Evolutionary conservation across 2,113 vertebrate species (phyloP).

Genomic region (Dryoscopus gambensis): DNA sequence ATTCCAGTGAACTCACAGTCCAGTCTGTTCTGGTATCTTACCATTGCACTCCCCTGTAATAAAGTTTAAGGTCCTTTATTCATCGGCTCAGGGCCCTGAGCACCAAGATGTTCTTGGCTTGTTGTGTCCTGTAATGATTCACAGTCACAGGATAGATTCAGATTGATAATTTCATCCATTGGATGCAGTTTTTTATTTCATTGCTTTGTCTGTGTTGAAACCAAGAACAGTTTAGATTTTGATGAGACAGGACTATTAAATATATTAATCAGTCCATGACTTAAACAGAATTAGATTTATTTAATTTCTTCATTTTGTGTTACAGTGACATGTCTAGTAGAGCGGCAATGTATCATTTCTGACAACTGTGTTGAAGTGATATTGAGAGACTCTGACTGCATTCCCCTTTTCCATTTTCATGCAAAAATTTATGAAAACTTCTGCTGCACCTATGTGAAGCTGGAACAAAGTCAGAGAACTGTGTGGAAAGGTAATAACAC

Average conservation of each 20-base stretch:
- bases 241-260: not conserved
- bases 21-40: not conserved
- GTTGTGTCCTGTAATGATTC: not conserved
- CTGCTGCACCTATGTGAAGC: not conserved
- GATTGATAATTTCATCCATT: not conserved
- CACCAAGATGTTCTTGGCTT: not conserved
- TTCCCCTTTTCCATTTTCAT: not conserved
- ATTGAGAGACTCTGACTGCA: not conserved
- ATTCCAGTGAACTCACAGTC: not conserved
- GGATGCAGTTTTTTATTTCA: not conserved
- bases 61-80: not conserved
- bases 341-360: not conserved
- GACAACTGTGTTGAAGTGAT: not conserved
- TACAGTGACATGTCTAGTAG: not conserved
- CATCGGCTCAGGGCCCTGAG: not conserved
- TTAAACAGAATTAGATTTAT: not conserved
- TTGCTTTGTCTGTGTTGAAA: not conserved
- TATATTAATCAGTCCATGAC: not conserved
- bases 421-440: not conserved
- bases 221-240: not conserved
- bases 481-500: not conserved
- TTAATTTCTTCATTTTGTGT: not conserved
- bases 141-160: not conserved
- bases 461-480: not conserved
- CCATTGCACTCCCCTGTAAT: not conserved